Evolutionary conservation across 1,140 invertebrate species (phyloP), one percentile per base, ranked within the genome.

Genomic region (Chionoecetes opilio): DNA sequence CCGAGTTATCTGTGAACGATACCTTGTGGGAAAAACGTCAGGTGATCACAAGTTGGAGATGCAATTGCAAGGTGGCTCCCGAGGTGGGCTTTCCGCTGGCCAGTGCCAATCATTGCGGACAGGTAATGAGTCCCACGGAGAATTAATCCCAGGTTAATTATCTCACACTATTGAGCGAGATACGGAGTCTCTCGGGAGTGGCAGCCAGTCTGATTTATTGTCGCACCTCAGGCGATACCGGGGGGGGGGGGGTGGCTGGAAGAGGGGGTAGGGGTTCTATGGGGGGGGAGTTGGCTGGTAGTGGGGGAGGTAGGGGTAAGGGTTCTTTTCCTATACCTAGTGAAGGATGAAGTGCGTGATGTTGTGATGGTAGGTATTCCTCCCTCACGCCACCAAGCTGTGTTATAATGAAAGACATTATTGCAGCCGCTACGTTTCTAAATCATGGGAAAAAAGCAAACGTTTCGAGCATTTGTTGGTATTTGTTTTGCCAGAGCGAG

Each of bases 21-120:
- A 38, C 82, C 91, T n/a, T 85, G 41, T 91, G 93, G 88, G 93
- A 94, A 94, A 94, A 94, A 94, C 89, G 75, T 84, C 89, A 32
- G 32, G 37, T 94, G 93, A 94, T 94, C 90, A 85, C 91, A 92
- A 63, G 94, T 88, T 88, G 93, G 34, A 88, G 93, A 53, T 92
- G 94, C 82, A 95, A 85, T 87, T 95, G 94, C 94, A 82, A 82
- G 34, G 87, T 63, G 37, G 87, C 86, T 46, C 86, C 85, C 93
- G 85, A 89, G 93, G 85, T 87, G 93, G 93, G 93, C 41, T 63
- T 92, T 84, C 82, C 91, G 84, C 41, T 88, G 93, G 93, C 41
- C 93, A 93, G 93, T 89, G 93, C 85, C 93, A 93, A 93, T 93
- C 93, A 93, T 93, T 93, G 93, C 93, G 93, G 93, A 93, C 93